phyloP scores from a whole-genome alignment of 92 coral and sea anemone genomes.

The Palythoa caribaeorum region DNA sequence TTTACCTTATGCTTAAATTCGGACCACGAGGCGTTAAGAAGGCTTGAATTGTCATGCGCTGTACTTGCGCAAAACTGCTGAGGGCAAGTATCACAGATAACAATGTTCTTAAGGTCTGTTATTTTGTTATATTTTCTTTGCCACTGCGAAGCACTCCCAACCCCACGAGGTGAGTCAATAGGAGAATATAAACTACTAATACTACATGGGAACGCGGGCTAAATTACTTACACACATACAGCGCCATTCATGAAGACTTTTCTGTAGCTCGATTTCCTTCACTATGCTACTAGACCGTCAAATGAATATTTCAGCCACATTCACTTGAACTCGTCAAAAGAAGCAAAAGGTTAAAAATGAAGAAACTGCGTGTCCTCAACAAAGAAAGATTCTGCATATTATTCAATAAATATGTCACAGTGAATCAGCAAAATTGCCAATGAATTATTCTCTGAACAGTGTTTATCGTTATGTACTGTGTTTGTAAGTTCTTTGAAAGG shows the following conservation, averaged over 20 bases:
- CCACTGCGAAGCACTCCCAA: neutral
- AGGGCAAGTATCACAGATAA: neutral
- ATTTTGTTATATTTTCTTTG: neutral
- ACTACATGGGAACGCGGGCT: neutral
- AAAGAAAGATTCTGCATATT: no score
- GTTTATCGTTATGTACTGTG: no score
- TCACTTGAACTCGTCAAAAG: no score
- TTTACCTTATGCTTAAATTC: neutral
- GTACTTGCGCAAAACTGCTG: neutral
- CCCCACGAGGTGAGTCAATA: slow-evolving; percentile 8
- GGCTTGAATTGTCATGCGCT: neutral
- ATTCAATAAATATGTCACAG: no score
- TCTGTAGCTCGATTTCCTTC: no score
- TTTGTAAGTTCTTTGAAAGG: no score
- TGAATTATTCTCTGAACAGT: no score
- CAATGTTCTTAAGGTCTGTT: neutral
- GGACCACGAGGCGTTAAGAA: neutral
- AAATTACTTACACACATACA: neutral
- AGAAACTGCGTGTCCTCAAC: no score
- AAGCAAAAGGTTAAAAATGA: no score
- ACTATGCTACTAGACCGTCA: no score
- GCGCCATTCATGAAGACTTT: neutral
- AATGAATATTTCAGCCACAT: no score
- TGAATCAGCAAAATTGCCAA: no score
- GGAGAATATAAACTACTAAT: neutral